A percentile compares a stretch with the other conserved stretches of the same genome.
Conservation (phyloP, 1,140 invertebrate genomes). For the Leptinotarsa defecta region DNA sequence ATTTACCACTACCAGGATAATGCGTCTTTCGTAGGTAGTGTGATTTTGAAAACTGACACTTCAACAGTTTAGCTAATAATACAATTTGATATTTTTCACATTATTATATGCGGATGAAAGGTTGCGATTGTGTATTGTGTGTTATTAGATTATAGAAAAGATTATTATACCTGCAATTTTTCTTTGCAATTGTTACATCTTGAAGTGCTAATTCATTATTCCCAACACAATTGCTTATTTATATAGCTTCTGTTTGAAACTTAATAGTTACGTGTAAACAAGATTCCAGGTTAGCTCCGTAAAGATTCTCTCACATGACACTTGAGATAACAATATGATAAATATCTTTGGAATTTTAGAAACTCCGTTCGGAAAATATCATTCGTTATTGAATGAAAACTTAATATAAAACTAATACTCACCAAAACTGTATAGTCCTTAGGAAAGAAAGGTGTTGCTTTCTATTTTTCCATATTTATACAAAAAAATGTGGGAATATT, state of each 20-base stretch:
- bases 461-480: too few species aligned
- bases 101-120: constrained; percentile 6
- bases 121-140: constrained; percentile 10
- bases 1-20: constrained; percentile 15
- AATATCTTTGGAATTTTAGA: neutral
- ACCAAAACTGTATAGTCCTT: too few species aligned
- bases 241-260: constrained; percentile 1
- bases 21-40: constrained; percentile 6
- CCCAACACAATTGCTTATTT: neutral
- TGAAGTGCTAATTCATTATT: constrained; percentile 3
- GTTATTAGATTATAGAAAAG: constrained; percentile 15
- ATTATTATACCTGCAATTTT: constrained; percentile 18
- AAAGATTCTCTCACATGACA: neutral
- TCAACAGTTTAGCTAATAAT: constrained; percentile 14
- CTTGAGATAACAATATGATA: neutral
- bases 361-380: neutral
- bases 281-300: neutral
- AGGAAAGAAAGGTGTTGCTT: too few species aligned
- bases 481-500: too few species aligned
- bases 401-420: too few species aligned
- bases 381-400: too few species aligned
- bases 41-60: constrained; percentile 10
- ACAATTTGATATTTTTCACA: constrained; percentile 13
- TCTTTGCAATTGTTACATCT: constrained; percentile 6
- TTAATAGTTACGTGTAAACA: neutral